Percentiles rank a stretch among this genome's conserved stretches.
These are phyloP conservation scores for Cassiopea xamachana DNA, from an alignment of 30 jellyfish, hydroid and myxozoan species.

Conservation along the genomic window DNA sequence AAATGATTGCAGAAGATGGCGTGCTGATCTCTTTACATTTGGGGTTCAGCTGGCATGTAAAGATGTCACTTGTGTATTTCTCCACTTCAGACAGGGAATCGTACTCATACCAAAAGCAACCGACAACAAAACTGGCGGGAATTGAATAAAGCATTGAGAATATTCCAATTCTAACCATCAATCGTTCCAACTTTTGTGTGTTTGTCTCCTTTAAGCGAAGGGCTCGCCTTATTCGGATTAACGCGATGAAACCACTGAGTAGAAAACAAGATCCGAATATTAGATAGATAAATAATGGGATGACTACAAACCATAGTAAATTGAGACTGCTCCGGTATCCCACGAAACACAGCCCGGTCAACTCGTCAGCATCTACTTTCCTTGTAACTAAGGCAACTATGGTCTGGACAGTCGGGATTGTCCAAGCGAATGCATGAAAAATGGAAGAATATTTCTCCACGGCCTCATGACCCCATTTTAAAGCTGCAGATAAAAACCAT, in stretches of 20 bases:
- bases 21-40: constrained; percentile 52
- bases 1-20: constrained; percentile 69
- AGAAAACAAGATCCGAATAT: constrained; percentile 80
- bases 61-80: constrained; percentile 30
- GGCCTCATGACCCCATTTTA: constrained; percentile 98
- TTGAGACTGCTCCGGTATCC: constrained; percentile 74
- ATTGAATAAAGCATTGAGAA: constrained; percentile 85
- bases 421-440: constrained; percentile 93
- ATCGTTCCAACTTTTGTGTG: constrained; percentile 81
- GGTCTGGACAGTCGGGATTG: constrained; percentile 89
- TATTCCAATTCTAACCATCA: constrained; percentile 89
- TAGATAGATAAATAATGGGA: constrained; percentile 78
- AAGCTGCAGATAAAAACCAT: constrained; percentile 94
- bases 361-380: constrained; percentile 88
- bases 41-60: constrained; percentile 60
- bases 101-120: constrained; percentile 90
- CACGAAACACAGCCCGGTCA: constrained; percentile 89
- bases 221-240: constrained; percentile 79
- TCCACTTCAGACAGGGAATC: constrained; percentile 58
- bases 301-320: constrained; percentile 80
- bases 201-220: constrained; percentile 79
- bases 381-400: constrained; percentile 88
- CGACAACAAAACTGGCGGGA: constrained; percentile 95
- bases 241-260: constrained; percentile 83
- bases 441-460: constrained; percentile 87